Evolutionary conservation across 2,113 vertebrate genomes (phyloP).

Genomic region (Xenus cinereus): DNA sequence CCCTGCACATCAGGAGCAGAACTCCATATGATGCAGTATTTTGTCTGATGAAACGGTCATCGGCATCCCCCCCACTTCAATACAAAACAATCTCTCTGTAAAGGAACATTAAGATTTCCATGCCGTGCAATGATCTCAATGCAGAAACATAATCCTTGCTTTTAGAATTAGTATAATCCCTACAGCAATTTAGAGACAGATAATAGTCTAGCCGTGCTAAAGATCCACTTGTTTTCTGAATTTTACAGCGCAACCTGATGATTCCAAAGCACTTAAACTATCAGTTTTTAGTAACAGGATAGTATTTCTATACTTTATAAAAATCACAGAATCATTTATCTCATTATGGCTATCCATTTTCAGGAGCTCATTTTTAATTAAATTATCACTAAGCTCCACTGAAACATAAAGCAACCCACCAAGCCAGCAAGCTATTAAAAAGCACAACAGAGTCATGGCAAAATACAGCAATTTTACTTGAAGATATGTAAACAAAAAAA

Average conservation of each 20-base stretch:
- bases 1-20: background rate
- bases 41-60: background rate
- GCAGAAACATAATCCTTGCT: slow-evolving; percentile 5
- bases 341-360: background rate
- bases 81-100: background rate
- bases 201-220: background rate
- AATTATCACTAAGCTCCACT: background rate
- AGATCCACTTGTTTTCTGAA: background rate
- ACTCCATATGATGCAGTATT: background rate
- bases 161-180: background rate
- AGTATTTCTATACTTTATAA: background rate
- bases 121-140: background rate
- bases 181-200: background rate
- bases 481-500: background rate
- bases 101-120: background rate
- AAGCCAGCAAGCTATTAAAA: background rate
- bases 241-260: background rate
- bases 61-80: background rate
- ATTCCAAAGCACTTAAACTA: slow-evolving; percentile 7
- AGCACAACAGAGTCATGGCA: background rate
- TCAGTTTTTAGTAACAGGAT: background rate
- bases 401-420: background rate
- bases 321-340: background rate
- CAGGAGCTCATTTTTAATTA: background rate
- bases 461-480: background rate